Base-by-base conservation (phyloP, 2,888 invertebrate species). In the Polymixis lichenea region DNA sequence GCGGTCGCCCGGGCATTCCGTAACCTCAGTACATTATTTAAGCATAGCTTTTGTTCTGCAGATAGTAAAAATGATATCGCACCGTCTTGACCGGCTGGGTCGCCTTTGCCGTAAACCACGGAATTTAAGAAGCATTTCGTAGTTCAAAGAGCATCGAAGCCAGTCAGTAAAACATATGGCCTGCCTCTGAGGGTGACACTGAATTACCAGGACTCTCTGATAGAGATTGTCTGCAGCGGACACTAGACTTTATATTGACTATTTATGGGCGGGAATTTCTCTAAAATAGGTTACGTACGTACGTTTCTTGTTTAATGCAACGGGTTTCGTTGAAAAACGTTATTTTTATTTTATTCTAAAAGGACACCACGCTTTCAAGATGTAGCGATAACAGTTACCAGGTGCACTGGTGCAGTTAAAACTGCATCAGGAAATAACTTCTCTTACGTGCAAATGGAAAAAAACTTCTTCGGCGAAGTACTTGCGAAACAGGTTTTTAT, bases 151-250 rank as follows among this genome's bases (percentile, higher is more conserved):
- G 91, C 91, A 92, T 90, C 90, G 91, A 89, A 91, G 90, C 89
- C 89, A 89, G 89, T 90, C 87, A 80, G 85, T 93, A 90, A 93
- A 91, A 93, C 91, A 92, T 92, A 92, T 90, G 90, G 89, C 88
- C 89, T 79, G 86, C 84, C 87, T 89, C 88, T 77, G 89, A 89
- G 89, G 89, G 89, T 89, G 90, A 90, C 90, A 91, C 90, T 91
- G 92, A 93, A 94, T 94, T 94, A 93, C 91, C 90, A 87, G 87
- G 72, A 83, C 62, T 85, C 49, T 82, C 88, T 88, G 90, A 90
- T 91, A 91, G 86, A 89, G 88, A 87, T 86, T 88, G 88, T 88
- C 90, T 92, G 90, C 88, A 69, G 68, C 82, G 86, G 90, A 89
- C 90, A 89, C 86, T 88, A 83, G 87, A 89, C 89, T 89, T 90